Percentiles rank a stretch among this genome's conserved stretches.
These are phyloP conservation scores for Whitmania pigra DNA, from an alignment of 1,140 invertebrate species.

Conservation along the genomic window DNA sequence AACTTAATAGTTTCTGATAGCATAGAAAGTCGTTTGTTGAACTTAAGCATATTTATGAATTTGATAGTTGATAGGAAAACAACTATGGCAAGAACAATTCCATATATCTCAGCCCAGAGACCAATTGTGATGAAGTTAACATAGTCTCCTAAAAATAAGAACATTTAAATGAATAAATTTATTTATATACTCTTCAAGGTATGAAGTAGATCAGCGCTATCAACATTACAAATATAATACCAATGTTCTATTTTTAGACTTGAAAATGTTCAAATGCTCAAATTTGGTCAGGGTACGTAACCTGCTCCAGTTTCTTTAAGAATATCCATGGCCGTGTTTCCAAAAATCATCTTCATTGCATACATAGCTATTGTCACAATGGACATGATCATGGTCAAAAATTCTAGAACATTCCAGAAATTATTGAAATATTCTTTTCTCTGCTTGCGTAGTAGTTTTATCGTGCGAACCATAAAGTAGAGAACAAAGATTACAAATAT, in stretches of 20 bases:
- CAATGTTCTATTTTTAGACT: background rate
- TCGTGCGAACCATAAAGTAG: slow-evolving; percentile 37
- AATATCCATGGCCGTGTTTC: slow-evolving; percentile 38
- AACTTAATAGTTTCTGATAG: slow-evolving; percentile 36
- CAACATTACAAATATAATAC: too few relatives aligned
- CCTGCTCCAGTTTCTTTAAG: slow-evolving; percentile 38
- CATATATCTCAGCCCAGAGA: slow-evolving; percentile 45
- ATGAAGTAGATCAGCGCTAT: too few relatives aligned
- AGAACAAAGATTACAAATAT: slow-evolving; percentile 37
- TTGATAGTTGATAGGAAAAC: slow-evolving; percentile 47
- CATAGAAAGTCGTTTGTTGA: slow-evolving; percentile 43
- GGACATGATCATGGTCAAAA: slow-evolving; percentile 40
- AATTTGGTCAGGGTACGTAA: slow-evolving; percentile 13
- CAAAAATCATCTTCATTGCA: slow-evolving; percentile 42
- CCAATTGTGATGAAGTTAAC: slow-evolving; percentile 46
- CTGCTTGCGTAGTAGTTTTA: slow-evolving; percentile 35
- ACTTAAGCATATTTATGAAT: slow-evolving; percentile 45
- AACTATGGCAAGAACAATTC: slow-evolving; percentile 41
- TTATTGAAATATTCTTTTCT: slow-evolving; percentile 41
- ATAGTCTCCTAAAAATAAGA: slow-evolving; percentile 41
- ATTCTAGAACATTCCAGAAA: slow-evolving; percentile 46
- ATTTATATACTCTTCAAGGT: background rate
- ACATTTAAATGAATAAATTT: background rate
- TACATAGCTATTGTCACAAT: slow-evolving; percentile 44
- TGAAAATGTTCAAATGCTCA: background rate